Conservation (phyloP, 2,113 vertebrate genomes). For the Galemys pyrenaicus region DNA sequence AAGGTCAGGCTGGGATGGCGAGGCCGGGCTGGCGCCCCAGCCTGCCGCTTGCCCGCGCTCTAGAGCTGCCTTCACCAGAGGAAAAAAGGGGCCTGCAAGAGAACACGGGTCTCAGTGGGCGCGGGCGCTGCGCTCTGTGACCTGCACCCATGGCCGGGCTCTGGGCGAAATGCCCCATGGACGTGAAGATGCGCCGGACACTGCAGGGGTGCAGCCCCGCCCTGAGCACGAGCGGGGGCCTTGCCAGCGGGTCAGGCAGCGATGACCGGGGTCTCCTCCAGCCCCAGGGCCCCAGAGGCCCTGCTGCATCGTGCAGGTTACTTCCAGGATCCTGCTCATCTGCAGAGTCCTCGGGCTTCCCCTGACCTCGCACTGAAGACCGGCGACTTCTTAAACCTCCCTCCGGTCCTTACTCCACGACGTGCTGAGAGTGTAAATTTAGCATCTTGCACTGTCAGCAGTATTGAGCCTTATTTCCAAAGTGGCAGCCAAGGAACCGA, state of each 20-base stretch:
- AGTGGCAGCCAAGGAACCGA: background rate
- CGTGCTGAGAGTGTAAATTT: background rate
- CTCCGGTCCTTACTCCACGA: background rate
- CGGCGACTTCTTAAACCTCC: background rate
- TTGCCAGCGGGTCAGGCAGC: too few species aligned
- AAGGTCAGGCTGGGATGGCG: background rate
- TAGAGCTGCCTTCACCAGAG: too few species aligned
- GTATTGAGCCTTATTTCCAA: background rate
- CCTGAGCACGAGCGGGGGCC: too few species aligned
- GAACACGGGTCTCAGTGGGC: too few species aligned
- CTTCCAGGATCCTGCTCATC: too few species aligned
- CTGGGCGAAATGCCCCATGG: too few species aligned
- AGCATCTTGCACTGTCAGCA: background rate
- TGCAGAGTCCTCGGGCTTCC: background rate
- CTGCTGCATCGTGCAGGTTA: background rate
- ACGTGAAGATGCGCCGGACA: background rate
- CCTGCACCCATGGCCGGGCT: background rate
- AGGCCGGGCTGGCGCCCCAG: too few species aligned
- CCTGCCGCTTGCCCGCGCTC: too few species aligned
- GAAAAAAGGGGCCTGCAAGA: too few species aligned
- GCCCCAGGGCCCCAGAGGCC: background rate
- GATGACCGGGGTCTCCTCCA: too few species aligned
- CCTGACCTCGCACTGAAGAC: fast-evolving
- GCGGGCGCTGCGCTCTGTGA: too few species aligned
- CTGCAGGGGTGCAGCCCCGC: too few species aligned